Percentiles rank a stretch among this genome's conserved stretches.
Evolutionary conservation across 2,888 invertebrate species (phyloP).

Genomic region (Meteorus colon): DNA sequence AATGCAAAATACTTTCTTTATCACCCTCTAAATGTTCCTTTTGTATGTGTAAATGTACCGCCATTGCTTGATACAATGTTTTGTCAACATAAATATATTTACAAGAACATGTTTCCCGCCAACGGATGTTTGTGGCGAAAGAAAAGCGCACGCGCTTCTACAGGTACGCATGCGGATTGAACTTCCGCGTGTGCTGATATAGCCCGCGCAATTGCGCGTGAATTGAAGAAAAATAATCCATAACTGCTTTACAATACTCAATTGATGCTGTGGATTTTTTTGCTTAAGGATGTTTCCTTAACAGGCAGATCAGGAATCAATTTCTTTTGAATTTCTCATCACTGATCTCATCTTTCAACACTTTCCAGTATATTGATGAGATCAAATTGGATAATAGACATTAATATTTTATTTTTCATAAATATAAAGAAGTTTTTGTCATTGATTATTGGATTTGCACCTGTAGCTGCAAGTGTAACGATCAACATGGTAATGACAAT

Average conservation of each 20-base stretch:
- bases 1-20: slow-evolving; percentile 76
- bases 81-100: neutral
- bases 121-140: neutral
- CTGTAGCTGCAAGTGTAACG: neutral
- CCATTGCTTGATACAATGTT: slow-evolving; percentile 22
- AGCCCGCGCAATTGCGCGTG: neutral
- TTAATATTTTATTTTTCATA: no score
- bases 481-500: no score
- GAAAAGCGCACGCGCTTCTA: neutral
- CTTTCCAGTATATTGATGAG: no score
- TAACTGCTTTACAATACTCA: neutral
- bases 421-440: neutral
- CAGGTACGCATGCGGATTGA: neutral
- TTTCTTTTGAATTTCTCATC: no score
- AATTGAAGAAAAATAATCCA: neutral
- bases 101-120: slow-evolving; percentile 11
- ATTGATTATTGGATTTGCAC: neutral
- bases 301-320: no score
- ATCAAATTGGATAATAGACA: no score
- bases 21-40: slow-evolving; percentile 70
- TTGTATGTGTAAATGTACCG: slow-evolving; percentile 78
- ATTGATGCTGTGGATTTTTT: neutral
- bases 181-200: neutral
- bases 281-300: no score
- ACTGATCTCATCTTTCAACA: no score